Percentiles rank a stretch among this genome's conserved stretches.
phyloP scores from a whole-genome alignment of 2,113 vertebrate species.

The Promerops cafer region DNA sequence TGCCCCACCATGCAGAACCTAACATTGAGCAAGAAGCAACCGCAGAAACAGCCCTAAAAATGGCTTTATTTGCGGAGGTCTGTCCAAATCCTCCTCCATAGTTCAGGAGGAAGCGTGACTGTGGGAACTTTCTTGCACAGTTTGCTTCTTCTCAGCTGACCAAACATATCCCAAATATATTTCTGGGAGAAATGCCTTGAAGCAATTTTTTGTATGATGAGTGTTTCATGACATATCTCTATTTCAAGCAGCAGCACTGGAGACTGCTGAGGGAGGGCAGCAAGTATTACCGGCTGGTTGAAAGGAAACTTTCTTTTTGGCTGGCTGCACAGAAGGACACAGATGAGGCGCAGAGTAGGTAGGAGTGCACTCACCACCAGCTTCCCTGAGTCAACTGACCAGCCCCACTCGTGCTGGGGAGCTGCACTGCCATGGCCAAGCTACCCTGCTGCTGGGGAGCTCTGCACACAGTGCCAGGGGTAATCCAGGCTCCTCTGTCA shows the following conservation, averaged over 20 bases:
- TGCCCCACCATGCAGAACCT: not conserved
- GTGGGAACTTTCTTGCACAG: not conserved
- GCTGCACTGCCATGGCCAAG: not conserved
- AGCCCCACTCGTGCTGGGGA: accelerated
- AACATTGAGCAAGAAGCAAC: not conserved
- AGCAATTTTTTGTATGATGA: not conserved
- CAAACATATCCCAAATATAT: not conserved
- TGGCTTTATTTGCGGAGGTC: not conserved
- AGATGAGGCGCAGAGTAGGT: accelerated
- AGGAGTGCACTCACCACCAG: not conserved
- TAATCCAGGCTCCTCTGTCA: not conserved
- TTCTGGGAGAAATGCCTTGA: not conserved
- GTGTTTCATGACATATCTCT: not conserved
- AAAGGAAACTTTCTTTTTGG: not conserved
- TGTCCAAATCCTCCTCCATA: not conserved
- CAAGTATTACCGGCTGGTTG: not conserved
- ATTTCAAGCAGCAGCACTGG: not conserved
- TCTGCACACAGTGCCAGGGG: not conserved
- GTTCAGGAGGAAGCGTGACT: not conserved
- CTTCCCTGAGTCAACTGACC: not conserved
- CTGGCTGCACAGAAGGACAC: not conserved
- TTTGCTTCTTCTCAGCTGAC: not conserved
- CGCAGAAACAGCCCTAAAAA: not conserved
- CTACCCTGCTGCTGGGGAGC: not conserved
- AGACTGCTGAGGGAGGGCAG: not conserved